phyloP scores from a whole-genome alignment of 2,888 invertebrate genomes.

The Hetaerina titia region DNA sequence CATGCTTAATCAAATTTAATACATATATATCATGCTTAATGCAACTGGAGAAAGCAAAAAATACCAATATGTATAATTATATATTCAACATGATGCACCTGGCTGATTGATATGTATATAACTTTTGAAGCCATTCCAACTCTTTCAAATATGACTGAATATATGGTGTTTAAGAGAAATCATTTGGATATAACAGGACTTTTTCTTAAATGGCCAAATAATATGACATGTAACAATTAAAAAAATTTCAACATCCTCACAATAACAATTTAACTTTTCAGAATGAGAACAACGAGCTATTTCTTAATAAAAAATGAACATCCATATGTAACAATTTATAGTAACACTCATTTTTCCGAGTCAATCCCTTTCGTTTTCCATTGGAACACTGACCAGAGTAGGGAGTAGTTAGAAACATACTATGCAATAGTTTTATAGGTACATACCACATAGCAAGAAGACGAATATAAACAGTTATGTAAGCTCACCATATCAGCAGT shows the following conservation, averaged over 20 bases:
- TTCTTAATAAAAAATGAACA: background rate
- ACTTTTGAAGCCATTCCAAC: too few relatives aligned
- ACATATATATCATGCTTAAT: too few relatives aligned
- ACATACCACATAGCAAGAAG: background rate
- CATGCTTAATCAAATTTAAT: too few relatives aligned
- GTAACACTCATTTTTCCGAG: background rate
- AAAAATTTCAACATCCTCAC: background rate
- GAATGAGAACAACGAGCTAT: background rate
- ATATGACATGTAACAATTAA: background rate
- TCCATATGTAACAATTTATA: background rate
- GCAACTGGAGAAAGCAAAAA: too few relatives aligned
- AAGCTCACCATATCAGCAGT: background rate
- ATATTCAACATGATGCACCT: too few relatives aligned
- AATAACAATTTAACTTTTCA: background rate
- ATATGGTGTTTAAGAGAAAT: background rate
- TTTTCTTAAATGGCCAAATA: background rate
- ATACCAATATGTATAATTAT: too few relatives aligned
- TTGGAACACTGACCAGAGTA: background rate
- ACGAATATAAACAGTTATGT: background rate
- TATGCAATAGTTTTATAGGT: background rate
- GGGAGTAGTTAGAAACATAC: background rate
- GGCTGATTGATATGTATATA: too few relatives aligned
- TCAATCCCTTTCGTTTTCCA: background rate
- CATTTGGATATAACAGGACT: background rate
- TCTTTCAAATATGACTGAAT: too few relatives aligned